Evolutionary conservation across 2,113 vertebrate genomes (phyloP).

Genomic region (Nibea albiflora): DNA sequence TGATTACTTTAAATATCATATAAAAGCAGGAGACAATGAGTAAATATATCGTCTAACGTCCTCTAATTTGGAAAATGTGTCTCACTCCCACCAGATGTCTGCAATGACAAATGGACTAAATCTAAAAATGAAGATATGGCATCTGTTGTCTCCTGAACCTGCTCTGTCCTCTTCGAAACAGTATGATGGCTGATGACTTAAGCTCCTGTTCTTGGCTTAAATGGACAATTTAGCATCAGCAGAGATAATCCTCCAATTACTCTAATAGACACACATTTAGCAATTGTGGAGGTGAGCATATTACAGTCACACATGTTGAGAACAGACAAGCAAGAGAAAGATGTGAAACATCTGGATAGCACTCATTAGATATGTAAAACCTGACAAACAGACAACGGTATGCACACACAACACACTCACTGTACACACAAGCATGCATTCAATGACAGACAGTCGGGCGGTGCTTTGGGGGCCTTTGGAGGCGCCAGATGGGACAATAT

Average conservation of each 20-base stretch:
- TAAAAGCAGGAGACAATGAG: slow-evolving; percentile 16
- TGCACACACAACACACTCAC: background rate
- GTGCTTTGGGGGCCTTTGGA: slow-evolving; percentile 38
- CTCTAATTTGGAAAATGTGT: slow-evolving; percentile 70
- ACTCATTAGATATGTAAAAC: slow-evolving; percentile 27
- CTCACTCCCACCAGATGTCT: slow-evolving; percentile 70
- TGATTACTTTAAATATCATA: slow-evolving; percentile 3
- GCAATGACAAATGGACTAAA: slow-evolving; percentile 52
- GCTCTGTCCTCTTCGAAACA: slow-evolving; percentile 27
- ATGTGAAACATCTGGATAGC: slow-evolving; percentile 9
- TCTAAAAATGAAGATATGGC: slow-evolving; percentile 23
- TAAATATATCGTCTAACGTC: slow-evolving; percentile 18
- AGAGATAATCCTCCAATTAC: slow-evolving; percentile 27
- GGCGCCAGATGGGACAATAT: slow-evolving; percentile 63
- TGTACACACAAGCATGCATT: slow-evolving; percentile 19
- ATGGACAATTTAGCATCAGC: slow-evolving; percentile 4
- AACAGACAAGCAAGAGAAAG: slow-evolving; percentile 16
- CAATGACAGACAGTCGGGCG: slow-evolving; percentile 31
- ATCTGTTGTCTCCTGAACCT: slow-evolving; percentile 53
- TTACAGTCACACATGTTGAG: slow-evolving; percentile 15
- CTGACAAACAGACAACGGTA: slow-evolving; percentile 11
- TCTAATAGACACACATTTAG: slow-evolving; percentile 22
- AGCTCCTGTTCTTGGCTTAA: slow-evolving; percentile 51
- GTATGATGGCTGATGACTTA: slow-evolving; percentile 47
- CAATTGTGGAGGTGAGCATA: slow-evolving; percentile 1